Evolutionary conservation across 2,888 invertebrate genomes (phyloP), one percentile per base, ranked within the genome.

Genomic region (Conchocele bisecta): DNA sequence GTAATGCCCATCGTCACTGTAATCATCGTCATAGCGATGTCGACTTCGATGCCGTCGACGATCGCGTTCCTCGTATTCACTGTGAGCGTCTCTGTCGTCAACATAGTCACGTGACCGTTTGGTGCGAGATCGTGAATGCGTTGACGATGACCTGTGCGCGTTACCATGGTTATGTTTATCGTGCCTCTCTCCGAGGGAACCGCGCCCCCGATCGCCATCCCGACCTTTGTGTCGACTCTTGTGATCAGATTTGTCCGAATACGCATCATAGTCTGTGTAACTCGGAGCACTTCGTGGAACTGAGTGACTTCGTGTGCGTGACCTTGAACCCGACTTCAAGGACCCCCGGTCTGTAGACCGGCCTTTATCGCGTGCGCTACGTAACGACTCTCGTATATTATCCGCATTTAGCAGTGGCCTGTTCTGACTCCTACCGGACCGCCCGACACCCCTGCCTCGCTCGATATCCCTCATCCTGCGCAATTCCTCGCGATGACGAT

Each of bases 1-100:
- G 17, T 48, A 46, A 46, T 58, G 57, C 41, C 56, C 51, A 33
- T 50, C 20, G 50, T 41, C 41, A 41, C 22, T 37, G 54, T 59
- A 31, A 53, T 64, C 39, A 42, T 57, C 64, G 59, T 57, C 53
- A 61, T 48, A 44, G 51, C 66, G 57, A 17, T 75, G 61, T 37
- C 53, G 53, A 56, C 60, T 66, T 5, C 51, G 22, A 63, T 63
- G 56, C 15, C 39, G 26, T 26, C 31, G 33, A n/a, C 59, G 31
- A 24, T 50, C 48, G 26, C 53, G 26, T 35, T 39, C 33, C 15
- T 73, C 71, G 67, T 76, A 42, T 46, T 76, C 76, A 72, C 75
- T 75, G 44, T 65, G 58, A 46, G 57, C 56, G 33, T 76, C 76
- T 39, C 66, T 58, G 3, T 67, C 75, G 31, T 65, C 58, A 44